Base-by-base conservation (phyloP, 2,888 invertebrate genomes). In the Pyrrhosoma nymphula region DNA sequence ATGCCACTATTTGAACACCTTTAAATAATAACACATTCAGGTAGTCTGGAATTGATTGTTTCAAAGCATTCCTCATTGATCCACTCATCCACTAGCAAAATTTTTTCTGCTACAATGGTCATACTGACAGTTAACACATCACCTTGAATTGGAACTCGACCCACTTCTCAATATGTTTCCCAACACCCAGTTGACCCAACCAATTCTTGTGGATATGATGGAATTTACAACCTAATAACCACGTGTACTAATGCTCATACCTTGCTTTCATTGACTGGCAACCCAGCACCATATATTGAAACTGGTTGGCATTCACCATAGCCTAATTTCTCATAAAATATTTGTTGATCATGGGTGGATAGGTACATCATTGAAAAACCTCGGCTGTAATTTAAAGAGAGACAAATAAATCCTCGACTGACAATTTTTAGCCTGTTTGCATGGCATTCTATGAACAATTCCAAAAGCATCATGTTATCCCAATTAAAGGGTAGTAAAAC, bases 311-410 rank as follows among this genome's bases (percentile, higher is more conserved):
- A 96, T 55, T 96, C 95, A 56, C 95, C 95, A 95, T 96, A 96
- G 12, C 96, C 96, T 1, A 96, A 96, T 96, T 96, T 96, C 35
- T 95, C 95, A 95, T 96, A 96, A 96, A 96, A 96, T 88, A 96
- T 96, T 96, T 96, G 96, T 95, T 96, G 96, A 95, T 96, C 96
- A 95, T 96, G 96, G 2, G 96, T 96, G 0, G 96, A 96, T 56
- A 96, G 96, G 95, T 96, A 96, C 0, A 96, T 96, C 39, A 96
- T 96, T 56, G 95, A 95, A 56, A 96, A 96, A 14, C 96, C 96
- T 95, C 95, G 96, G 90, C 96, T 96, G 95, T 35, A 95, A 95
- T 55, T 90, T 93, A 63, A 95, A 82, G 82, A 82, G 30, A 82
- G 12, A 35, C 12, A 95, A 95, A 93, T 30, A 56, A 90, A 89